Conservation (phyloP, 2,888 invertebrate species). For the Didymodactylos carnosus region DNA sequence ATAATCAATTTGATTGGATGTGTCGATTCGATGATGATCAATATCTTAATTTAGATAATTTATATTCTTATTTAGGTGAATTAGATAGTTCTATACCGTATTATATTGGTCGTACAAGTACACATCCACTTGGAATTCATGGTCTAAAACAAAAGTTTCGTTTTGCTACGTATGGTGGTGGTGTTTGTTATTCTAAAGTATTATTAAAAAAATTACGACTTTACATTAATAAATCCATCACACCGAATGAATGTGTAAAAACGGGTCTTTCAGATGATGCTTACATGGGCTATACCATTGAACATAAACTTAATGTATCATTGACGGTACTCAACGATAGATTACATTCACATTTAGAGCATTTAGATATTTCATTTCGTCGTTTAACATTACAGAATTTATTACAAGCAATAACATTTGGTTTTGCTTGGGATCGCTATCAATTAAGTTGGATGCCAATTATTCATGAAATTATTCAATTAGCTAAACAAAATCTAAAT, state of each 20-base stretch:
- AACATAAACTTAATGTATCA: not conserved
- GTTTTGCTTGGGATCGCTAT: not conserved
- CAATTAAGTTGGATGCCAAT: not conserved
- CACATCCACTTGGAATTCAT: no score
- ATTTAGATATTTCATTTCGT: not conserved
- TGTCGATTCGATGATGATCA: slow-evolving; percentile 3
- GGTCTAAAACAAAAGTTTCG: not conserved
- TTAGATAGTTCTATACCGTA: not conserved
- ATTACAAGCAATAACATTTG: not conserved
- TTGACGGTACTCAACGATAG: not conserved
- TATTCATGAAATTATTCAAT: not conserved
- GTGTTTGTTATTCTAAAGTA: not conserved
- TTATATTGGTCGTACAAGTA: not conserved
- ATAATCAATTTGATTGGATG: not conserved
- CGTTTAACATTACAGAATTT: not conserved
- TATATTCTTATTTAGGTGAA: not conserved
- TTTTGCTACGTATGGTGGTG: not conserved
- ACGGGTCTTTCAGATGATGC: not conserved
- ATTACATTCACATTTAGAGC: not conserved
- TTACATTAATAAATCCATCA: not conserved
- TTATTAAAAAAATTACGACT: not conserved
- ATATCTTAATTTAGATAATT: not conserved
- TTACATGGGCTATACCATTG: not conserved
- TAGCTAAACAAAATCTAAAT: not conserved
- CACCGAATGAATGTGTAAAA: not conserved